A percentile compares a stretch with the other conserved stretches of the same genome.
These are phyloP conservation scores for Antennarius maculatus DNA, from an alignment of 2,797 vertebrate genomes.

Conservation along the genomic window DNA sequence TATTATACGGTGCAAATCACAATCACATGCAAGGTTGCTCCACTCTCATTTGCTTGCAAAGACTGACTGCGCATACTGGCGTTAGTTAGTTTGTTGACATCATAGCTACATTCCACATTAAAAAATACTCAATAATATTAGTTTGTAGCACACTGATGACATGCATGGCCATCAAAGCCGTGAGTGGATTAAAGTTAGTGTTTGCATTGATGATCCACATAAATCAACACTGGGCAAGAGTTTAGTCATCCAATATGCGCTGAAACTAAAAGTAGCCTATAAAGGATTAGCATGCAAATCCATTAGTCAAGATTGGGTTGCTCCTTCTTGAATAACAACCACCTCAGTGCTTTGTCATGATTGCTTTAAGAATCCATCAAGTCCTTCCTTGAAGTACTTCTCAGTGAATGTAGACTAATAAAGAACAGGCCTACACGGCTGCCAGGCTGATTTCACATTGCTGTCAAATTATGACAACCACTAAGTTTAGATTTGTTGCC, in stretches of 20 bases:
- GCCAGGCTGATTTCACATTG: neutral
- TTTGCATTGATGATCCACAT: conserved; percentile 32
- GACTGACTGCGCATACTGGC: too few relatives aligned
- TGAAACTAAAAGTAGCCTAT: conserved; percentile 30
- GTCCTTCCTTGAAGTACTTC: conserved; percentile 34
- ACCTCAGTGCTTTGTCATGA: conserved; percentile 23
- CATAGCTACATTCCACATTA: too few relatives aligned
- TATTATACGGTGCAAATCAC: too few relatives aligned
- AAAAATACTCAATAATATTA: neutral
- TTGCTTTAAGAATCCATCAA: conserved; percentile 31
- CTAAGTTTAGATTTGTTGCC: too few relatives aligned
- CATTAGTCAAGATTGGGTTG: conserved; percentile 34
- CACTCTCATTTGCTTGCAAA: too few relatives aligned
- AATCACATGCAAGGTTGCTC: too few relatives aligned
- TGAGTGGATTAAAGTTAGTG: conserved; percentile 29
- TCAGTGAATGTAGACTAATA: neutral
- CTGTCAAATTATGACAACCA: too few relatives aligned
- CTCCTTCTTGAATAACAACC: conserved; percentile 57
- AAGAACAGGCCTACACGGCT: conserved; percentile 10
- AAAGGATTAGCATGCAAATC: conserved; percentile 45
- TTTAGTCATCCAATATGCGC: conserved; percentile 39
- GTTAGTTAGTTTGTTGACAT: too few relatives aligned
- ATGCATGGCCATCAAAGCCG: conserved; percentile 2
- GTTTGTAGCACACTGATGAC: neutral
- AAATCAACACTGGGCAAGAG: conserved; percentile 33